Conservation (phyloP, 2,888 invertebrate species). For the Dysmachus trigonus region DNA sequence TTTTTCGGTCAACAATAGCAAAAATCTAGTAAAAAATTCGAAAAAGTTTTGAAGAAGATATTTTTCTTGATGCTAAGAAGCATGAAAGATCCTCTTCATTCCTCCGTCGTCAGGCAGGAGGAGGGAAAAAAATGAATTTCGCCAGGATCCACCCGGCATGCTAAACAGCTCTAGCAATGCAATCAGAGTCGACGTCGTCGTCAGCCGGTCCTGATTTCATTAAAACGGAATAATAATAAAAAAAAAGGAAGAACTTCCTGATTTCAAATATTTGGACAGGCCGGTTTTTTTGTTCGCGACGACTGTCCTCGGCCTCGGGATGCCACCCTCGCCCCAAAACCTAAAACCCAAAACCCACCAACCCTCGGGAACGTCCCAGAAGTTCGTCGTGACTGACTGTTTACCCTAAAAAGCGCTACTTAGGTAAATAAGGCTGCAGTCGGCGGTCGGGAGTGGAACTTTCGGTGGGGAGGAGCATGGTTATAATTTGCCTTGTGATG, state of each 20-base stretch:
- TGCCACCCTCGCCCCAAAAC: background rate
- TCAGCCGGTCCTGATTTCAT: background rate
- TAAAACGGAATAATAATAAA: background rate
- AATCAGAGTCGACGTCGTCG: background rate
- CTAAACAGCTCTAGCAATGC: background rate
- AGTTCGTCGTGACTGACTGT: background rate
- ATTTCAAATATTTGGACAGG: conserved; percentile 11
- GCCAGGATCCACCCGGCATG: background rate
- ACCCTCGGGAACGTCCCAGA: background rate
- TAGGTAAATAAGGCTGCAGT: background rate
- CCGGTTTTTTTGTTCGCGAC: background rate
- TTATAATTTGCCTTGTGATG: background rate
- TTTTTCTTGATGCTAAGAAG: background rate
- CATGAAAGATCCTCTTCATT: background rate
- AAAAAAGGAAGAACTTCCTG: background rate
- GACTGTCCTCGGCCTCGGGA: background rate
- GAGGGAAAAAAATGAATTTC: background rate
- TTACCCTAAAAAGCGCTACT: background rate
- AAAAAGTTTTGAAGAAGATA: background rate
- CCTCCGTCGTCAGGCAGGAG: background rate
- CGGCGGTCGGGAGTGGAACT: background rate
- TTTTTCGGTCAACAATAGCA: background rate
- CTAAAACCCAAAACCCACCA: background rate
- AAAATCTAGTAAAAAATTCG: background rate
- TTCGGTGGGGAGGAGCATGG: background rate